These are phyloP conservation scores for Monochamus saltuarius DNA, from an alignment of 1,140 invertebrate genomes.

Conservation along the genomic window DNA sequence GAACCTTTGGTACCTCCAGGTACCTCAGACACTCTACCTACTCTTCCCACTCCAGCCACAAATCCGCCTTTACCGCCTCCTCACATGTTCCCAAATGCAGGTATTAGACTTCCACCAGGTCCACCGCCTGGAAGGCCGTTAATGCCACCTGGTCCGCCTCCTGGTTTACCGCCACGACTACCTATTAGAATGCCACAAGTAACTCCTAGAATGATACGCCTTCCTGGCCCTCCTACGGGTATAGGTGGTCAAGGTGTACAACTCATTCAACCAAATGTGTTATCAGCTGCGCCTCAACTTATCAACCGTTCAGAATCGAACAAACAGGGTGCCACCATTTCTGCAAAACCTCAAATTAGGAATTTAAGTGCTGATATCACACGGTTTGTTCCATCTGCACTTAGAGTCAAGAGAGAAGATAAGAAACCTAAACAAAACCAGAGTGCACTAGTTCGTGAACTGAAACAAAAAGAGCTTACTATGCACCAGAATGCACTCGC, in stretches of 20 bases:
- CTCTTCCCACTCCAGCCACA: conserved; percentile 1
- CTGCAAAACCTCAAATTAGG: conserved; percentile 92
- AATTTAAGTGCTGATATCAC: conserved; percentile 95
- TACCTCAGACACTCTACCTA: background rate
- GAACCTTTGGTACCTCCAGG: conserved; percentile 14
- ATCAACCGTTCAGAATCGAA: conserved; percentile 56
- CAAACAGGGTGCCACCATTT: conserved; percentile 76
- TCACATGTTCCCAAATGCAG: conserved; percentile 52
- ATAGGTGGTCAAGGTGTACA: conserved; percentile 52
- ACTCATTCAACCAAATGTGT: conserved; percentile 63
- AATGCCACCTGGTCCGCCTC: conserved; percentile 68
- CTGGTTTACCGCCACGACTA: conserved; percentile 60
- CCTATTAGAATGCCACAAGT: conserved; percentile 53
- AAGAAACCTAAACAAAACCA: conserved; percentile 55
- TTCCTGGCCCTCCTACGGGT: conserved; percentile 57
- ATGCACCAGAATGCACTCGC: conserved; percentile 38
- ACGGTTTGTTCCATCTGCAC: conserved; percentile 87
- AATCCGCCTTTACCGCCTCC: conserved; percentile 58
- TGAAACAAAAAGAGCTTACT: conserved; percentile 50
- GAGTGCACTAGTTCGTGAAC: conserved; percentile 45
- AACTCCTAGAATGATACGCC: conserved; percentile 59
- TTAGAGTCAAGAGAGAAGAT: conserved; percentile 86
- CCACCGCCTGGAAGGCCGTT: conserved; percentile 64
- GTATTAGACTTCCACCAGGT: conserved; percentile 61
- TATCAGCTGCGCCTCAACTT: conserved; percentile 80